phyloP scores from a whole-genome alignment of 2,888 invertebrate species.

The Macaria liturata region DNA sequence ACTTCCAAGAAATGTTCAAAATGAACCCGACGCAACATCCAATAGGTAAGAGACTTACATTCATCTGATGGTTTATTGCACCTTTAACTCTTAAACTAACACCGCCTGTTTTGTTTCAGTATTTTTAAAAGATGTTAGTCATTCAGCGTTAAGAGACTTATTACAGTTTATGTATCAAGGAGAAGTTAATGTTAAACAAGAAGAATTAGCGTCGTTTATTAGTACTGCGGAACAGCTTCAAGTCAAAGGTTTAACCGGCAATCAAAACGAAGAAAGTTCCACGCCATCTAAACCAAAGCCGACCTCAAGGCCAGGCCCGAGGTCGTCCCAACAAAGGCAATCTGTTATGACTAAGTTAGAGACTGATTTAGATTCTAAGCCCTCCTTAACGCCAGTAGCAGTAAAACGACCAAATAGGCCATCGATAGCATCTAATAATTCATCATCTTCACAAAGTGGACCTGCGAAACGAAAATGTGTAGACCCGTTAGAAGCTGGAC shows the following conservation, averaged over 20 bases:
- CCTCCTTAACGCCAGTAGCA: constrained; percentile 84
- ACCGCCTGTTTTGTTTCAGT: constrained; percentile 71
- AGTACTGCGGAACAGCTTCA: constrained; percentile 89
- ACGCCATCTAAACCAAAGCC: constrained; percentile 83
- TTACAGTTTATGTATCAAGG: constrained; percentile 89
- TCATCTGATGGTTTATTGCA: too few relatives aligned
- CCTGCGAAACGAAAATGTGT: constrained; percentile 82
- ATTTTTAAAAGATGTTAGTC: constrained; percentile 88
- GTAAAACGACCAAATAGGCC: constrained; percentile 86
- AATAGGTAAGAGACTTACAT: constrained; percentile 72
- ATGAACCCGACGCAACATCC: constrained; percentile 87
- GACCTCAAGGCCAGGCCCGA: constrained; percentile 84
- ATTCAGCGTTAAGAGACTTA: constrained; percentile 87
- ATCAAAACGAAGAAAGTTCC: constrained; percentile 84
- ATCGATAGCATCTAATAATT: constrained; percentile 85
- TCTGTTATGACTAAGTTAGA: constrained; percentile 85
- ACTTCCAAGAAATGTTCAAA: constrained; percentile 89
- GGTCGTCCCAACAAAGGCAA: constrained; percentile 85
- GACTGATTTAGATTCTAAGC: constrained; percentile 85
- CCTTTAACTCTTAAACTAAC: too few relatives aligned
- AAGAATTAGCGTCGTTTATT: constrained; percentile 87
- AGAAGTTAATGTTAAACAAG: constrained; percentile 88
- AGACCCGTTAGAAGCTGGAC: constrained; percentile 85
- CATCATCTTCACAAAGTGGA: constrained; percentile 83
- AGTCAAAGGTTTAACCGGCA: constrained; percentile 87